Base-by-base conservation (phyloP, 2,797 vertebrate species). In the Galaxias olidus region DNA sequence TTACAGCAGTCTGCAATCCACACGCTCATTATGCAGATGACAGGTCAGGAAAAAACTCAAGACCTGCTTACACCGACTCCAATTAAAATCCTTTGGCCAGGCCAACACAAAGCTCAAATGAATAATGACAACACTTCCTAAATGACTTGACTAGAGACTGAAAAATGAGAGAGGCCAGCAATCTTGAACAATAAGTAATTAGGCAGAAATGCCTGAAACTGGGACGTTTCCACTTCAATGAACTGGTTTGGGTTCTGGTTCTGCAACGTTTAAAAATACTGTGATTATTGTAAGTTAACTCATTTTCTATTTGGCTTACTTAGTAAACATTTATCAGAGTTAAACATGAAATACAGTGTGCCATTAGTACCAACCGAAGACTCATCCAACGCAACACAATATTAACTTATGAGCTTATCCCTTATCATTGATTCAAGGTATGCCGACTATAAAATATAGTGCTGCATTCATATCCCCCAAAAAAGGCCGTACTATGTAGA, bases 81-180 rank as follows among this genome's bases (percentile, higher is more conserved):
- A 92, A 93, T 93, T 92, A 90, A 90, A 89, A 88, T 87, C 78
- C 73, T 85, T 85, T 75, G 73, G 82, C 81, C 81, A 79, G 84
- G 63, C 65, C 70, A 84, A 85, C 79, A 75, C 63, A 65, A 46
- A 81, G 60, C 72, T 30, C 78, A 84, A 86, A 87, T 77, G 68
- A 84, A 86, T 84, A 77, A 82, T 79, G 76, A 86, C 81, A 83
- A 81, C 72, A 67, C 45, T 74, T 78, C 67, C 58, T 85, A 75
- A 41, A 51, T 73, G 74, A 74, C 69, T 61, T 59, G 50, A 65
- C 55, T 63, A 50, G 47, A 70, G 61, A 74, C 68, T 64, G 55
- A 65, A 62, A 47, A 72, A 77, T 76, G 63, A 69, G 54, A 72
- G 65, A 69, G 42, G 70, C 51, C 69, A 69, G 46, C 63, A 43